Evolutionary conservation across 2,888 invertebrate species (phyloP).

Genomic region (Cryptocephalus moraei): DNA sequence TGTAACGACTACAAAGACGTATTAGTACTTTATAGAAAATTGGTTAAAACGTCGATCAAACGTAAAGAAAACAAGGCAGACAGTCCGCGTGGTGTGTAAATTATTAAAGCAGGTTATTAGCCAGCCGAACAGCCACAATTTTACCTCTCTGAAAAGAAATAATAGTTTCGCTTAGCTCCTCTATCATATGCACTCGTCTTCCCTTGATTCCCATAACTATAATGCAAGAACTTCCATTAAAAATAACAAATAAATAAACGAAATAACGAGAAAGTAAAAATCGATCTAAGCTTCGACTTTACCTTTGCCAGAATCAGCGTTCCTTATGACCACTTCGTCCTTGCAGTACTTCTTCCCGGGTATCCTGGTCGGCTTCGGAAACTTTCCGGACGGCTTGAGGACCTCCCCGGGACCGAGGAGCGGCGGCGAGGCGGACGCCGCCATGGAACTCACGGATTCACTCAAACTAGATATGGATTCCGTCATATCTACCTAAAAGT

Average conservation of each 20-base stretch:
- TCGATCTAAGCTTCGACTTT: conserved; percentile 11
- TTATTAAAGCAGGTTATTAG: no score
- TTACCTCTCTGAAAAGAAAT: conserved; percentile 99
- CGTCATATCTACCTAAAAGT: conserved; percentile 28
- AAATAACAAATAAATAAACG: no score
- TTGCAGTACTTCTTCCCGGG: conserved; percentile 90
- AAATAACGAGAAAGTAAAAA: no score
- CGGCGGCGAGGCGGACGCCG: conserved; percentile 43
- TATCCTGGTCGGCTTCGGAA: conserved; percentile 78
- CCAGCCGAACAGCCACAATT: conserved; percentile 21
- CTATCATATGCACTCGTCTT: conserved; percentile 95
- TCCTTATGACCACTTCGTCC: conserved; percentile 86
- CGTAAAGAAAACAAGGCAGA: no score
- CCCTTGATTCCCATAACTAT: conserved; percentile 99
- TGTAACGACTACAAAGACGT: no score
- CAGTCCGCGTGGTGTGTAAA: no score
- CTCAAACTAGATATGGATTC: conserved; percentile 36
- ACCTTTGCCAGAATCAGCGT: conserved; percentile 96
- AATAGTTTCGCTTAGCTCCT: conserved; percentile 96
- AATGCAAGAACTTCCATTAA: conserved; percentile 33
- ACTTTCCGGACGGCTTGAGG: conserved; percentile 80
- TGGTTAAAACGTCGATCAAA: no score
- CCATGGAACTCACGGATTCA: conserved; percentile 42
- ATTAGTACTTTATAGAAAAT: no score
- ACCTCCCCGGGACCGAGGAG: conserved; percentile 74